Base-by-base conservation (phyloP, 2,797 vertebrate species). In the Mormyrops attenuatus region DNA sequence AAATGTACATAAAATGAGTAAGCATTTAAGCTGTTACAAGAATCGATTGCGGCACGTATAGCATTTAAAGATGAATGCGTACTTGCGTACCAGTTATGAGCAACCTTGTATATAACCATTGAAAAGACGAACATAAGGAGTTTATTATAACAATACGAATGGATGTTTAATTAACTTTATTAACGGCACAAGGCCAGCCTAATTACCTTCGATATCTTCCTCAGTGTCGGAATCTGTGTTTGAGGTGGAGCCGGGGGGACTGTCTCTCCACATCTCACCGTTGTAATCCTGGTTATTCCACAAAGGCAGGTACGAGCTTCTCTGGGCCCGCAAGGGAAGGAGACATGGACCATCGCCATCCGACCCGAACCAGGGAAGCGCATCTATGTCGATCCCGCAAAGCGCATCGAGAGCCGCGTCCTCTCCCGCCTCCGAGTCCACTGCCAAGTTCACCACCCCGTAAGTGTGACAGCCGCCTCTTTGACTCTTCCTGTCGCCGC, bases 241-340 rank as follows among this genome's bases (percentile, higher is more conserved):
- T 0, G 90, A 92, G 0, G 91, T 90, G 26, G 84, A 13, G 20
- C 89, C n/a, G 57, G 94, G 92, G 3, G 93, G 92, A 3, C 91
- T 49, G n/a, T 93, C 91, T 30, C 89, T 93, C 96, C 96, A 96
- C 55, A 0, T 73, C 13, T 91, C 91, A 0, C 96, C 95, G 0
- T 86, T 91, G 90, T 92, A 94, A 90, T 96, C 95, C 77, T 92
- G 91, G 4, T 93, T 95, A 88, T 96, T 96, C 96, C 96, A 97
- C 88, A 96, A 92, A 0, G 95, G 94, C 0, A 96, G 93, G 8
- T 95, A 96, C 5, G 93, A 88, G 1, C 86, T 94, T 77, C 96
- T 90, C 60, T 90, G 93, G 89, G 96, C 96, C 91, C 95, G 92
- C 41, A 97, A 93, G 0, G 96, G 96, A 20, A 92, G 26, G n/a